Conservation (phyloP, 2,888 invertebrate species). For the Cinara cedri region DNA sequence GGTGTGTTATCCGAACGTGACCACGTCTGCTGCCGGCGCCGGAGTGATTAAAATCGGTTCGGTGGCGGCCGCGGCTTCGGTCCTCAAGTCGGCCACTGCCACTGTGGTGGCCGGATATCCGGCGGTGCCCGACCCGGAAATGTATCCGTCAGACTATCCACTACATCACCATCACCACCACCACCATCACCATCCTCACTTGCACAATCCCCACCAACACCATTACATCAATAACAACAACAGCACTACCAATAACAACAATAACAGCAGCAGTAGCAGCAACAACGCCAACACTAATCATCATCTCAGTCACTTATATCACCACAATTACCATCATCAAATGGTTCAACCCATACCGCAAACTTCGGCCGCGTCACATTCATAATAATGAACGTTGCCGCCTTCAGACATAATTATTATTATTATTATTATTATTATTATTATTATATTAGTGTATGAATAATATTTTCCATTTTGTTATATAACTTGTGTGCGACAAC, state of each 20-base stretch:
- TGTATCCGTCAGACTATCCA: constrained; percentile 41
- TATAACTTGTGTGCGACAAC: no score
- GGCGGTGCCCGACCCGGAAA: constrained; percentile 33
- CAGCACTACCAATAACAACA: constrained; percentile 25
- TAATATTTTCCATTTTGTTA: no score
- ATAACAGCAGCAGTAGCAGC: constrained; percentile 21
- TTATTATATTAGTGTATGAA: background rate
- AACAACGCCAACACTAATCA: background rate
- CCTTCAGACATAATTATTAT: background rate
- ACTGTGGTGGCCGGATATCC: constrained; percentile 32
- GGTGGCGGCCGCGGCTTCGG: constrained; percentile 10
- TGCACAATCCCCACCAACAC: constrained; percentile 23
- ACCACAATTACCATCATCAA: constrained; percentile 47
- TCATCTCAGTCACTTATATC: constrained; percentile 41
- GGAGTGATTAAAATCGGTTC: constrained; percentile 27
- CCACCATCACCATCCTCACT: constrained; percentile 41
- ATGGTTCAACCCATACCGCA: constrained; percentile 44
- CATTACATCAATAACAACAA: constrained; percentile 32
- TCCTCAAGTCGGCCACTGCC: constrained; percentile 30
- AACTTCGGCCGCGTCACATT: constrained; percentile 37
- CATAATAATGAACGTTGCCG: constrained; percentile 33
- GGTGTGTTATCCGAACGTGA: constrained; percentile 28
- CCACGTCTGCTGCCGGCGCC: constrained; percentile 3
- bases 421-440: background rate
- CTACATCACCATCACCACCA: constrained; percentile 38